phyloP scores from a whole-genome alignment of 2,113 vertebrate genomes.

The Clinocottus analis region DNA sequence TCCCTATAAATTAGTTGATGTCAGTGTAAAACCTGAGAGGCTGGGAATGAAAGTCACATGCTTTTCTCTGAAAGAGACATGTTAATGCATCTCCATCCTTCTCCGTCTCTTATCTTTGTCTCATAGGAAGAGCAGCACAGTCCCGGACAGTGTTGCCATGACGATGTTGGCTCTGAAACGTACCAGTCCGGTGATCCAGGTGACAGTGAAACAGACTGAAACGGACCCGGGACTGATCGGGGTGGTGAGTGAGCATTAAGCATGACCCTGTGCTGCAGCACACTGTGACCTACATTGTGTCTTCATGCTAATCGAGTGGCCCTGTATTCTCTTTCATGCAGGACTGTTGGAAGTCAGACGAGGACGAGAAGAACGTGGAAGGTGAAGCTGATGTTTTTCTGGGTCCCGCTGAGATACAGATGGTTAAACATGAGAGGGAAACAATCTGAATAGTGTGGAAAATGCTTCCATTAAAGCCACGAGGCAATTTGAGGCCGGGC shows the following conservation, averaged over 20 bases:
- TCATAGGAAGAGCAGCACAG: constrained; percentile 84
- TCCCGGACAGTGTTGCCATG: constrained; percentile 84
- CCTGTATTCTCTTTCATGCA: constrained; percentile 51
- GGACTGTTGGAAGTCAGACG: constrained; percentile 81
- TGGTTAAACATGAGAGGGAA: neutral
- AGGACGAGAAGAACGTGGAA: constrained; percentile 75
- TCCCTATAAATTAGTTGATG: neutral
- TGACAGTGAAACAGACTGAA: constrained; percentile 86
- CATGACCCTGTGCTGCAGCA: too few relatives aligned
- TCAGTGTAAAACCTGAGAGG: constrained; percentile 10
- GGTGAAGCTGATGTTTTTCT: constrained; percentile 64
- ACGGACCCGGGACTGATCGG: constrained; percentile 82
- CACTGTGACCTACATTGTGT: neutral
- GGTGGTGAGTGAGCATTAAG: constrained; percentile 72
- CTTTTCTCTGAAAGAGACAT: constrained; percentile 21
- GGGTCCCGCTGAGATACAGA: constrained; percentile 8
- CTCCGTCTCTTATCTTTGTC: constrained; percentile 20
- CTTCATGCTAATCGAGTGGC: constrained; percentile 2
- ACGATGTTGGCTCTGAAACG: constrained; percentile 80
- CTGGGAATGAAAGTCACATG: neutral
- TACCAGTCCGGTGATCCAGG: constrained; percentile 83
- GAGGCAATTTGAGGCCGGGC: neutral
- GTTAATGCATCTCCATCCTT: neutral
- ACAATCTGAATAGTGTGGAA: neutral
- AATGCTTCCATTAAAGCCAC: neutral